Base-by-base conservation (phyloP, 1,140 invertebrate species). In the Cephus cinctus region DNA sequence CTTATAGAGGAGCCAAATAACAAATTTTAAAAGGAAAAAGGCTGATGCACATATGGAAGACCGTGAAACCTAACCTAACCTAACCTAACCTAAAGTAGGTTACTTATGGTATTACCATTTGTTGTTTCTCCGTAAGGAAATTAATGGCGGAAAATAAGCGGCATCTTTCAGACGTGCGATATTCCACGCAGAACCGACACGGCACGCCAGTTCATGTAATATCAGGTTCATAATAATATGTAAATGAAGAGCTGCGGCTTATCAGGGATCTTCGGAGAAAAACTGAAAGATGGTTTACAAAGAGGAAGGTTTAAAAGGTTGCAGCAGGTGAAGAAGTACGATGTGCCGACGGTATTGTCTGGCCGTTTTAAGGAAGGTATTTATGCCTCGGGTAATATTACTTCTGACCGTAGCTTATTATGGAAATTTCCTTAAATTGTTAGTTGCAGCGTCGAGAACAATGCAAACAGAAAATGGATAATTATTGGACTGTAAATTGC, bases 391-490 rank as follows among this genome's bases (percentile, higher is more conserved):
- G 25, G 25, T 27, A 27, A 27, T n/a, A 27, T 27, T 27, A 27
- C 25, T 27, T 8, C 25, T n/a, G n/a, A 27, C 25, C 25, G 25
- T 27, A 6, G 25, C 54, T 58, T 56, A 65, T 65, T 68, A 66
- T 63, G 62, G 50, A 66, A 65, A 68, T 65, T 52, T 54, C 52
- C 44, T 56, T 51, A 57, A 64, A 66, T 61, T 63, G 42, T 54
- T 49, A 40, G 52, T 55, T 50, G 47, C 49, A 45, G 34, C 27
- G 40, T 47, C 27, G 43, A 52, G 50, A 61, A 63, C 63, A 65
- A 63, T 66, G 56, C 63, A 63, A 66, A 66, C 62, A 58, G 57
- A 59, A 63, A 66, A 61, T 54, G 63, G 57, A 59, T 65, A 67
- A 63, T 66, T 65, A 61, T 65, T 61, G 51, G 54, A 59, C 46